phyloP scores from a whole-genome alignment of 2,888 invertebrate species.

The Rotaria sp. region DNA sequence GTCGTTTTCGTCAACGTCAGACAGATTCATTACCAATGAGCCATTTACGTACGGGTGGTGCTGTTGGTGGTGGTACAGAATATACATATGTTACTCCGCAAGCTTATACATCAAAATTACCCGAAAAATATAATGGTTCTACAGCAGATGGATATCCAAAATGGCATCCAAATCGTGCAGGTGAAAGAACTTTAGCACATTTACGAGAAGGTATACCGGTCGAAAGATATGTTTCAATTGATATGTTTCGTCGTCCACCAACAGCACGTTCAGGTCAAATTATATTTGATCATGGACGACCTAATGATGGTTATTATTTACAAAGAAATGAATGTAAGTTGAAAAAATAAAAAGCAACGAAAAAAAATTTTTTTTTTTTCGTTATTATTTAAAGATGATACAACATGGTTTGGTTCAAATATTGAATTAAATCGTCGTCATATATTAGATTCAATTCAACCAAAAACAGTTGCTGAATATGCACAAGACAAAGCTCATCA shows the following conservation, averaged over 20 bases:
- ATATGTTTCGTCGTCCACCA: slow-evolving; percentile 51
- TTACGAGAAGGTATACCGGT: slow-evolving; percentile 46
- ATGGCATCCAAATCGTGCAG: slow-evolving; percentile 53
- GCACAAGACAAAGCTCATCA: slow-evolving; percentile 43
- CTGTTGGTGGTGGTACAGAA: slow-evolving; percentile 43
- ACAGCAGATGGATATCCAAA: slow-evolving; percentile 49
- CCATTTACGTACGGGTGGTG: slow-evolving; percentile 45
- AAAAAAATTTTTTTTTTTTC: no score
- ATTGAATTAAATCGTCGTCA: slow-evolving; percentile 48
- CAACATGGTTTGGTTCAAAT: slow-evolving; percentile 50
- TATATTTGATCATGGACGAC: slow-evolving; percentile 52
- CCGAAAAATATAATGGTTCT: slow-evolving; percentile 48
- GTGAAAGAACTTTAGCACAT: slow-evolving; percentile 43
- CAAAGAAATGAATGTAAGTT: slow-evolving; percentile 51
- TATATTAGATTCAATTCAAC: slow-evolving; percentile 47
- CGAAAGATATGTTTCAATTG: slow-evolving; percentile 50
- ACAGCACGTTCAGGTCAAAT: slow-evolving; percentile 50
- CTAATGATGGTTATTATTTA: slow-evolving; percentile 52
- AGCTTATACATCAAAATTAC: slow-evolving; percentile 45
- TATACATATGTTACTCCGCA: slow-evolving; percentile 49
- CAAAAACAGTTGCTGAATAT: slow-evolving; percentile 50
- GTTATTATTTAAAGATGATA: slow-evolving; percentile 44
- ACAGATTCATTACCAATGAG: slow-evolving; percentile 46
- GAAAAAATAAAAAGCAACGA: no score
- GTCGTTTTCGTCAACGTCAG: slow-evolving; percentile 46